Evolutionary conservation across 2,113 vertebrate species (phyloP), one percentile per base, ranked within the genome.

Genomic region (Plecturocebus donacophilus): DNA sequence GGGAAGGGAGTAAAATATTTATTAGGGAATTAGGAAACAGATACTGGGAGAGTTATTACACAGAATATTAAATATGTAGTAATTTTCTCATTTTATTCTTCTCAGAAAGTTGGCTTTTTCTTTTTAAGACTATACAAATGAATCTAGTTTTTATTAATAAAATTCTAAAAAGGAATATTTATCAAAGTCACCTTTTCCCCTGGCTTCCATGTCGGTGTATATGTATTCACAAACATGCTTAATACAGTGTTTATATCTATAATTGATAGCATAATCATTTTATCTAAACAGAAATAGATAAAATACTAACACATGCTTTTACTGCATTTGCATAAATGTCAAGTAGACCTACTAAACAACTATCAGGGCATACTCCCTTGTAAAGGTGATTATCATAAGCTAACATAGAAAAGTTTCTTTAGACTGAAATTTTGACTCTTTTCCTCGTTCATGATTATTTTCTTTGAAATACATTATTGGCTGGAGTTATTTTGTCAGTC

Each of bases 371-470:
- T 27, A 71, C 32, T 79, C 4, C 2, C 40, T 54, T 56, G 8
- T 73, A 71, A 49, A 52, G 32, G 32, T 9, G 14, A 58, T 75
- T 30, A 54, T 49, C 56, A 17, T 9, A 38, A 61, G 32, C 9
- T 45, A 52, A n/a, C 19, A 7, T 16, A 35, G 5, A 7, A 75
- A 30, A 2, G 4, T 40, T 84, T 32, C 75, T 5, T 32, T n/a
- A 32, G 38, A 75, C 21, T 56, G 12, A 66, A 84, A 83, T 91
- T 79, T 8, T 88, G 61, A 61, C 47, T 79, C 8, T 96, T 5
- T 89, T 75, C 38, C 49, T 58, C 23, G 21, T 94, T 84, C 66
- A 49, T 25, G 19, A 70, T 97, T 75, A 81, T 92, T 92, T 73
- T n/a, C 5, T 70, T 10, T 81, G 64, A 77, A 73, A 71, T 73